Base-by-base conservation (phyloP, 2,797 vertebrate species). In the Emydoidea blandingii region DNA sequence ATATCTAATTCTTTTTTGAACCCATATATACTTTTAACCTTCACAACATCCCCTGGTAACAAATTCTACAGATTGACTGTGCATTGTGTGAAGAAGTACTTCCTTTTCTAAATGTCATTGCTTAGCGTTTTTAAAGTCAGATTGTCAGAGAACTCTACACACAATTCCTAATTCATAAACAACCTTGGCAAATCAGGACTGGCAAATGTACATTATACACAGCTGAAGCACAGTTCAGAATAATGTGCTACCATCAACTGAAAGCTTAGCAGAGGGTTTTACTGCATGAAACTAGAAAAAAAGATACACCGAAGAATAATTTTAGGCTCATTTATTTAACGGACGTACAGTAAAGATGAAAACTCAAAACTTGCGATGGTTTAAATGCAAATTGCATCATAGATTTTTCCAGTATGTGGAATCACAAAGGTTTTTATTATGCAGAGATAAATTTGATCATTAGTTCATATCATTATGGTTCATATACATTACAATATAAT, bases 271-370 rank as follows among this genome's bases (percentile, higher is more conserved):
- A 54, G 92, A 91, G 86, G 92, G 7, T 93, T 97, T 95, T 95
- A 53, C 81, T 83, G 81, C 86, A 34, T 82, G 29, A 90, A 41
- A 14, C 1, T 18, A n/a, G 68, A n/a, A 56, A 7, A 74, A 41
- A 81, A 89, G 29, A 93, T 54, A 76, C 52, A 6, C 96, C 1
- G 23, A 72, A n/a, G 96, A 97, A 95, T 97, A 96, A 95, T 92
- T 95, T 92, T 95, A 87, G 78, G 92, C 95, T 96, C 96, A 27
- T 97, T 97, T 97, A 85, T 97, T 97, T 97, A 95, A 97, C 79
- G 94, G 96, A 81, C 50, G 37, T 0, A n/a, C 84, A 52, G 95
- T 94, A 86, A 97, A 97, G 95, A 78, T 9, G 89, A 92, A 88
- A 94, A 57, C 83, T 80, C 88, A 83, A 57, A 90, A 91, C 65